These are phyloP conservation scores for Eupithecia inturbata DNA, from an alignment of 2,888 invertebrate species.

Conservation along the genomic window DNA sequence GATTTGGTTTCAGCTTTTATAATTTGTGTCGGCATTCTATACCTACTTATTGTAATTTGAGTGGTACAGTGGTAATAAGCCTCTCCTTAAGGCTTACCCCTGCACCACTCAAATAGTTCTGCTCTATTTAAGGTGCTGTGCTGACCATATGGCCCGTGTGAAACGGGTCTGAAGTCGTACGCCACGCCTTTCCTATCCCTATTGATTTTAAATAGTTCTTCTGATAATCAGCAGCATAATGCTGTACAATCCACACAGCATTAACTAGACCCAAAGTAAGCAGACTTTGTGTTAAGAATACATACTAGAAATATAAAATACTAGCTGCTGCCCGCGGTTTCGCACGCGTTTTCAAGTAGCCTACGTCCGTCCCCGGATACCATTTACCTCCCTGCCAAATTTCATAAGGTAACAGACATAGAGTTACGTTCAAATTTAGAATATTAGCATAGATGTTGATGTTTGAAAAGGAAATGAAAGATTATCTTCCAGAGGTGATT, in stretches of 20 bases:
- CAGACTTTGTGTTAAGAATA: background rate
- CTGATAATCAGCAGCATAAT: background rate
- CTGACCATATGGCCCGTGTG: conserved; percentile 38
- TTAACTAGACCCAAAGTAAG: background rate
- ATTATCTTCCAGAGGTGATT: background rate
- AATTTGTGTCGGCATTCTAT: too few species aligned
- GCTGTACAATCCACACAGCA: background rate
- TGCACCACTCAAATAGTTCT: background rate
- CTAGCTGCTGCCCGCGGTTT: too few species aligned
- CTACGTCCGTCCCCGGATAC: too few species aligned
- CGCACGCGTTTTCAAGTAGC: too few species aligned
- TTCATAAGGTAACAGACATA: too few species aligned
- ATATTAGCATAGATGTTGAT: background rate
- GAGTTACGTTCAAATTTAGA: too few species aligned
- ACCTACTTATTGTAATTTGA: too few species aligned
- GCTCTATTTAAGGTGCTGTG: conserved; percentile 7
- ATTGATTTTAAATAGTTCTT: background rate
- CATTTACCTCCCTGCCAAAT: too few species aligned
- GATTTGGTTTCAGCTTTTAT: background rate
- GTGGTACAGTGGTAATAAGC: too few species aligned
- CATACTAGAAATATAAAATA: background rate
- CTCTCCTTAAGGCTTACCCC: background rate
- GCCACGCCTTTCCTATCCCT: conserved; percentile 26
- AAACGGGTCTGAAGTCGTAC: conserved; percentile 9
- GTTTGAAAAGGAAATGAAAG: background rate